Evolutionary conservation across 2,888 invertebrate genomes (phyloP).

Genomic region (Acrobasis consociella): DNA sequence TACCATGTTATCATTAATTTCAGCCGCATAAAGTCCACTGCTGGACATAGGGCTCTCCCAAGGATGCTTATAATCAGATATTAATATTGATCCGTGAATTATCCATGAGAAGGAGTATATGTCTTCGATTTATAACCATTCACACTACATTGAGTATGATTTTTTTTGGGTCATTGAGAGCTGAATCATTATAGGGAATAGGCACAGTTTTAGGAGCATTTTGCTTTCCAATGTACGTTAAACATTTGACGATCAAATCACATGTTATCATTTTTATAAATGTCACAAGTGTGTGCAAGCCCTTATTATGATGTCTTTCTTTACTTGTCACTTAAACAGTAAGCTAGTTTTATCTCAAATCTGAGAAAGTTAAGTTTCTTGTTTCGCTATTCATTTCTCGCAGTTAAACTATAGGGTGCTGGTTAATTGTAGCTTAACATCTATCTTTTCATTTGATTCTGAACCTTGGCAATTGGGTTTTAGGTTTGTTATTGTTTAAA

Average conservation of each 20-base stretch:
- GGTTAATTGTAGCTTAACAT: constrained; percentile 41
- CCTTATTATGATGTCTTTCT: constrained; percentile 45
- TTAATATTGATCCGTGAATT: too few relatives aligned
- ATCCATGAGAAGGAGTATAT: too few relatives aligned
- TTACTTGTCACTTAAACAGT: constrained; percentile 43
- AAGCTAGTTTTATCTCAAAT: constrained; percentile 41
- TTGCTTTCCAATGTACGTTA: too few relatives aligned
- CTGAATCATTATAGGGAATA: too few relatives aligned
- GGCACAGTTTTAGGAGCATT: too few relatives aligned
- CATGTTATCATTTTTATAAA: background rate
- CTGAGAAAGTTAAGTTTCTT: constrained; percentile 52
- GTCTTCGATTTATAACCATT: too few relatives aligned
- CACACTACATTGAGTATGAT: too few relatives aligned
- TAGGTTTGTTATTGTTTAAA: background rate
- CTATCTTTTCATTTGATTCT: constrained; percentile 30
- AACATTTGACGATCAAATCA: background rate
- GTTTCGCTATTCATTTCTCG: constrained; percentile 43
- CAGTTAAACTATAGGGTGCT: constrained; percentile 45
- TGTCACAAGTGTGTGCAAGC: background rate
- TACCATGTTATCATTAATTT: too few relatives aligned
- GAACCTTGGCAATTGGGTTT: background rate
- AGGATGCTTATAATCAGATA: too few relatives aligned
- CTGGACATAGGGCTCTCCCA: too few relatives aligned
- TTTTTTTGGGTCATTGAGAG: too few relatives aligned
- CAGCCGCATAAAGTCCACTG: too few relatives aligned